phyloP scores from a whole-genome alignment of 2,113 vertebrate genomes.

The Symphodus melops region DNA sequence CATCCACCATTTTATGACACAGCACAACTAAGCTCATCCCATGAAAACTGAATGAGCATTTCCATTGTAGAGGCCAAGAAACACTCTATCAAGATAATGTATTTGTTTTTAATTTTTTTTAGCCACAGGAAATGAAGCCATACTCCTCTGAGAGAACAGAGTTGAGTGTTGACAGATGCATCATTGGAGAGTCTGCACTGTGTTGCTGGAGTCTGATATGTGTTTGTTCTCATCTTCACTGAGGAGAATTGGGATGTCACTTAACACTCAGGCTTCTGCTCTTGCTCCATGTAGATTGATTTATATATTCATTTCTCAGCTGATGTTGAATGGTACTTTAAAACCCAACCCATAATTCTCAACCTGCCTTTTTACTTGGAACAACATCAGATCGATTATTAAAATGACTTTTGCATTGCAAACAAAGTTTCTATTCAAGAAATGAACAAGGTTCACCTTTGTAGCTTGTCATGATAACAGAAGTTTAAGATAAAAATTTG shows the following conservation, averaged over 20 bases:
- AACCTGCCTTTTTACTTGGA: no score
- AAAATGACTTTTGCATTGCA: no score
- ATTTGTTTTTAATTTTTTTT: neutral
- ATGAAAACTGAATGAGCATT: conserved; percentile 78
- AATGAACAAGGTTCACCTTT: no score
- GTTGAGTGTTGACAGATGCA: conserved; percentile 38
- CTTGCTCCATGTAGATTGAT: neutral
- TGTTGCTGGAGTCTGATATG: conserved; percentile 29
- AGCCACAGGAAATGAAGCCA: neutral
- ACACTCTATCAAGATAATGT: conserved; percentile 22
- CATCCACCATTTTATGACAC: conserved; percentile 1
- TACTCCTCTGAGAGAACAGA: conserved; percentile 28
- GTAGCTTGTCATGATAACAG: no score
- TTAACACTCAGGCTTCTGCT: neutral
- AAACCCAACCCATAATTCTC: no score
- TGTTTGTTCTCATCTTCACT: conserved; percentile 15
- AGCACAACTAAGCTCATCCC: conserved; percentile 44
- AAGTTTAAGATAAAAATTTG: no score
- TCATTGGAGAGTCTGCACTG: conserved; percentile 40
- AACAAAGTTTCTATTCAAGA: no score
- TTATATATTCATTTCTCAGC: conserved; percentile 29
- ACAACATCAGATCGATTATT: no score
- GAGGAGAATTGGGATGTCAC: neutral
- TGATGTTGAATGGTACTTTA: conserved; percentile 26
- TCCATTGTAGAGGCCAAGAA: conserved; percentile 44